Evolutionary conservation across 2,888 invertebrate species (phyloP), one percentile per base, ranked within the genome.

Genomic region (Netelia inedita): DNA sequence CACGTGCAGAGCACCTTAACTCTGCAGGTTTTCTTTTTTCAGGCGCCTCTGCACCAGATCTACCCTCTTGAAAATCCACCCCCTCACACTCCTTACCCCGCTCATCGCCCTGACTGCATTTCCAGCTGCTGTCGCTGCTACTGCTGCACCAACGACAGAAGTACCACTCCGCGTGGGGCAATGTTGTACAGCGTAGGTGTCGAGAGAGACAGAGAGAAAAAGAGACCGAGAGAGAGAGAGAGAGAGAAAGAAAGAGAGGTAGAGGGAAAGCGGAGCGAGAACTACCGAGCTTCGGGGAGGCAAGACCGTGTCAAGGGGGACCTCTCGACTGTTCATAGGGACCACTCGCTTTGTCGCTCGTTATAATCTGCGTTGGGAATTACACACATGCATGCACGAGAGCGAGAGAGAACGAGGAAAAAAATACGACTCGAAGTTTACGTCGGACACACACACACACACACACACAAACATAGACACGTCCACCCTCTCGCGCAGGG

Each of bases 241-340:
- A 28, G 43, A 73, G 57, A 66, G 53, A 59, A 46, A 43, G 11
- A 5, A 16, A n/a, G 11, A 23, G 43, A 11, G 8, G 23, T 6
- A 68, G 9, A 6, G 21, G 14, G 21, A n/a, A 11, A 23, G 73
- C 2, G 16, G 11, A 43, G n/a, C 35, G 19, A 19, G 71, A 55
- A 21, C 43, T 14, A 66, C 43, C 57, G 68, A 86, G 87, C 86
- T 88, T 85, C 83, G 79, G 82, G 85, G 86, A 85, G 85, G 85
- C 84, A 85, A 83, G 79, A 79, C 68, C 82, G 88, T 86, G 89
- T 89, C 89, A 88, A 89, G 88, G 79, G 86, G 85, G 66, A 55
- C 50, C 69, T 76, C 85, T 85, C 72, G 73, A 83, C 82, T 73
- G 75, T 69, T 85, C 74, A 72, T 71, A 63, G 75, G 59, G 75